Evolutionary conservation across 2,888 invertebrate genomes (phyloP).

Genomic region (Tridacna gigas): DNA sequence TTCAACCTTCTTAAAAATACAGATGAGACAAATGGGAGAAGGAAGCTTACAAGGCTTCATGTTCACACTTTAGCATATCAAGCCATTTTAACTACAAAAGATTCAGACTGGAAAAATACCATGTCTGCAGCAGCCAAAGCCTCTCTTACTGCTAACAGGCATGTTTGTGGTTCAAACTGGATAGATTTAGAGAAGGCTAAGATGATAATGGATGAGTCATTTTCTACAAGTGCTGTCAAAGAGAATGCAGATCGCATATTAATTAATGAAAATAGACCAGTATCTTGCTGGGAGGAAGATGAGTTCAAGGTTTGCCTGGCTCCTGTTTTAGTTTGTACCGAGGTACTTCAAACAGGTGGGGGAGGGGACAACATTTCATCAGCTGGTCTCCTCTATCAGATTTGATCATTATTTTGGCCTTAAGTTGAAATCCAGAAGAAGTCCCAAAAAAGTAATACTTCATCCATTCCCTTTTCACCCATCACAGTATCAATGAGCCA

Average conservation of each 20-base stretch:
- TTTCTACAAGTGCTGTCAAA: constrained; percentile 88
- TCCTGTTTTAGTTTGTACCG: constrained; percentile 93
- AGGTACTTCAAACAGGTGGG: constrained; percentile 92
- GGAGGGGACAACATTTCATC: constrained; percentile 95
- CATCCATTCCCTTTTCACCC: no score
- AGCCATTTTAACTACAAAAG: constrained; percentile 90
- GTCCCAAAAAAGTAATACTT: no score
- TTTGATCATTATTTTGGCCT: constrained; percentile 7
- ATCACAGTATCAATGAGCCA: no score
- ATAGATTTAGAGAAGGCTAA: constrained; percentile 87
- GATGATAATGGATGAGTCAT: constrained; percentile 93
- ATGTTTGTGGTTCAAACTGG: constrained; percentile 90
- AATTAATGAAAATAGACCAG: constrained; percentile 90
- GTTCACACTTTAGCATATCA: constrained; percentile 95
- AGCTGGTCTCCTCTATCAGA: constrained; percentile 89
- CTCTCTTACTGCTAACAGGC: constrained; percentile 92
- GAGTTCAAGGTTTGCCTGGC: constrained; percentile 91
- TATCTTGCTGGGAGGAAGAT: constrained; percentile 92
- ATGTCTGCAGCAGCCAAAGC: constrained; percentile 93
- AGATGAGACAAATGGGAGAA: constrained; percentile 83
- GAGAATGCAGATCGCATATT: constrained; percentile 87
- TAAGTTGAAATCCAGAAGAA: no score
- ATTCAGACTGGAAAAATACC: constrained; percentile 90
- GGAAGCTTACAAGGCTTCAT: constrained; percentile 91
- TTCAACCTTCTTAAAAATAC: constrained; percentile 85